Evolutionary conservation across 2,797 vertebrate species (phyloP).

Genomic region (Limosa lapponica): DNA sequence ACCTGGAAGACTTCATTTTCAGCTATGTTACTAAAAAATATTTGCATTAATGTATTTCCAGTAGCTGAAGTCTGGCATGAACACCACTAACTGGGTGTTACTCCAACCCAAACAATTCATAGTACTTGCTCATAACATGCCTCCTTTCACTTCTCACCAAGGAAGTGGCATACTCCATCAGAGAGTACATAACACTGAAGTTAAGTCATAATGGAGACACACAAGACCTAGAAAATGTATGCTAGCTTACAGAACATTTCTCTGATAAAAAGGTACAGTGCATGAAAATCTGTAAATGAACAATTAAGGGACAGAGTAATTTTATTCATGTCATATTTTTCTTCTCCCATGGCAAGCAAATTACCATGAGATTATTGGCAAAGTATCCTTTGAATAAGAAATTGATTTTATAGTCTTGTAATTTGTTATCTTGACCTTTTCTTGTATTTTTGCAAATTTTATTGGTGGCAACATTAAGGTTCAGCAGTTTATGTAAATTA

Average conservation of each 20-base stretch:
- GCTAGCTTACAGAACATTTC: background rate
- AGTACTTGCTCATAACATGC: background rate
- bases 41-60: background rate
- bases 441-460: constrained; percentile 20
- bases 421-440: constrained; percentile 59
- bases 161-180: background rate
- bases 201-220: background rate
- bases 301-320: background rate
- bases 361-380: constrained; percentile 34
- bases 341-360: background rate
- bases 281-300: background rate
- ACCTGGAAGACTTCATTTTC: background rate
- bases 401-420: constrained; percentile 19
- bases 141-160: background rate
- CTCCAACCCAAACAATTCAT: background rate
- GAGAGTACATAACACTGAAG: background rate
- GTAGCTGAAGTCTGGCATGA: background rate
- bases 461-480: background rate
- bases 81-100: background rate
- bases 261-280: background rate
- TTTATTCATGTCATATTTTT: background rate
- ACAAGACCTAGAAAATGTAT: background rate
- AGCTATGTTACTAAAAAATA: background rate
- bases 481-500: constrained; percentile 40
- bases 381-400: constrained; percentile 12